A percentile compares a stretch with the other conserved stretches of the same genome.
Conservation (phyloP, 2,797 vertebrate genomes). For the Crenichthys baileyi region DNA sequence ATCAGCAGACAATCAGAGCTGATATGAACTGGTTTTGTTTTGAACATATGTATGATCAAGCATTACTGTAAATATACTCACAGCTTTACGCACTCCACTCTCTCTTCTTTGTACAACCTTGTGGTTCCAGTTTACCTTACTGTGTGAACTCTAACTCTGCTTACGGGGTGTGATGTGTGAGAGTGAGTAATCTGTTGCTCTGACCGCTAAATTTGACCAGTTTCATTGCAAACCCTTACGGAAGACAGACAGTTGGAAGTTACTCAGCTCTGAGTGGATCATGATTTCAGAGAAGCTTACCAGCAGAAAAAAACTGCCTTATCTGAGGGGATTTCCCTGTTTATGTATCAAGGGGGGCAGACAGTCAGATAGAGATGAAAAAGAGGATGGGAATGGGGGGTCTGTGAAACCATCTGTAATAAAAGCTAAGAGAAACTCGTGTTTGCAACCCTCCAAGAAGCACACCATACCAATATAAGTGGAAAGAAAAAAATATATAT, state of each 20-base stretch:
- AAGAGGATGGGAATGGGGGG: not conserved
- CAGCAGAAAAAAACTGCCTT: not conserved
- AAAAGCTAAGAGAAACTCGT: not conserved
- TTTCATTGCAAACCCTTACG: not conserved
- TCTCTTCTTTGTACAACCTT: not conserved
- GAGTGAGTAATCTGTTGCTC: slow-evolving; percentile 40
- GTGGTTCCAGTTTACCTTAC: slow-evolving; percentile 7
- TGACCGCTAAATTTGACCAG: slow-evolving; percentile 10
- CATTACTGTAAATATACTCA: slow-evolving; percentile 21
- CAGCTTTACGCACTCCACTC: not conserved
- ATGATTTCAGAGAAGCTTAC: slow-evolving; percentile 43
- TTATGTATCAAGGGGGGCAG: slow-evolving; percentile 50
- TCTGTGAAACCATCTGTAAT: slow-evolving; percentile 33
- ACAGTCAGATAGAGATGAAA: slow-evolving; percentile 69
- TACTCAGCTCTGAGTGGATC: slow-evolving; percentile 39
- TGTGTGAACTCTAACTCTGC: slow-evolving; percentile 10
- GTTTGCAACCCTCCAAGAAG: not conserved
- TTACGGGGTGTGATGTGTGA: slow-evolving; percentile 3
- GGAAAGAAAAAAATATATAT: slow-evolving; percentile 43
- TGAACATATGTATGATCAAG: slow-evolving; percentile 17
- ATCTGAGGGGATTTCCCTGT: slow-evolving; percentile 57
- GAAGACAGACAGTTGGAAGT: slow-evolving; percentile 17
- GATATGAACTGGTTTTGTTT: not conserved
- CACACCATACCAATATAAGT: slow-evolving; percentile 31
- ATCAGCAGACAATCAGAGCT: not conserved